Evolutionary conservation across 2,888 invertebrate species (phyloP), one percentile per base, ranked within the genome.

Genomic region (Nipponacmea schrenckii): DNA sequence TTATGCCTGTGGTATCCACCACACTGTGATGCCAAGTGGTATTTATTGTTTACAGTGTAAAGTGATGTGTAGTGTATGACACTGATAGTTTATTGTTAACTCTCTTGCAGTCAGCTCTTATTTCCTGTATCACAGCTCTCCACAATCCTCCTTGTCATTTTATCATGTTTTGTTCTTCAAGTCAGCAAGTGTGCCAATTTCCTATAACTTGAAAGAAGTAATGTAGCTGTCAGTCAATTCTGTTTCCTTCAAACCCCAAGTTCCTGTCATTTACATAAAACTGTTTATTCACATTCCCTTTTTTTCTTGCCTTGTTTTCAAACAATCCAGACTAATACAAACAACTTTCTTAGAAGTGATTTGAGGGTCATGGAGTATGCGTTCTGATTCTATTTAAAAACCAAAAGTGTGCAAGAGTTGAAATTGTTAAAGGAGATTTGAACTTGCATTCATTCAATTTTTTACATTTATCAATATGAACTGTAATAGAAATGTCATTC

Each of bases 381-480:
- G 56, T 56, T 20, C 20, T 20, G 56, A 56, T 56, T 56, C 56
- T 56, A 56, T 56, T 56, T 24, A 56, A 56, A 56, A 56, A 56
- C 20, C 56, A 20, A 56, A 56, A 56, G 56, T 56, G 56, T 24
- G 56, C 56, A 56, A 24, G 56, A 56, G 56, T 56, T 56, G 56
- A 56, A 56, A 56, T 56, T 56, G 24, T 20, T 20, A 24, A 56
- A 56, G 12, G 20, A 24, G 56, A 56, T 24, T 50, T 50, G 50
- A 50, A 50, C 50, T 50, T 31, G 50, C 20, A 20, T 17, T 24
- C 12, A 50, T 69, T 46, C 64, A 64, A 48, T 69, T 69, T 69
- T 69, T 69, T 69, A 31, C 64, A 27, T 69, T 69, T 69, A 69
- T 69, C 65, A 69, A 69, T 69, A 64, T 65, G 50, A 48, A 50